These are phyloP conservation scores for Diplodus sargus DNA, from an alignment of 2,797 vertebrate genomes.

Conservation along the genomic window DNA sequence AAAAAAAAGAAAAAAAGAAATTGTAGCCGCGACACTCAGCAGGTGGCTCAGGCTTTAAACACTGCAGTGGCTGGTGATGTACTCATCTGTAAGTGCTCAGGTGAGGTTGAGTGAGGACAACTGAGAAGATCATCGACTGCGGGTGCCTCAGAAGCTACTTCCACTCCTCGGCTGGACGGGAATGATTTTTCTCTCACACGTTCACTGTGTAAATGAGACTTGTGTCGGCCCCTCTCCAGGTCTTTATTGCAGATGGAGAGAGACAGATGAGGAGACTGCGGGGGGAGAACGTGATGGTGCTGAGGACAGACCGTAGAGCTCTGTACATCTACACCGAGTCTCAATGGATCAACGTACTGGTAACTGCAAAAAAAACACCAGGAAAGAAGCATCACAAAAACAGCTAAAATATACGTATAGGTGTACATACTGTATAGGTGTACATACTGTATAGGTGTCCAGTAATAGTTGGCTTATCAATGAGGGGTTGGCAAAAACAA, in stretches of 20 bases:
- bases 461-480: too few relatives aligned
- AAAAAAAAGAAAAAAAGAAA: too few relatives aligned
- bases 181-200: not conserved
- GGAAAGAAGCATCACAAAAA: not conserved
- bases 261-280: slow-evolving; percentile 68
- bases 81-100: too few relatives aligned
- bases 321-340: slow-evolving; percentile 69
- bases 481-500: too few relatives aligned
- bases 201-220: not conserved
- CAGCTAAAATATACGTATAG: too few relatives aligned
- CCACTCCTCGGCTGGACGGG: not conserved
- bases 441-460: too few relatives aligned
- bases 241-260: slow-evolving; percentile 69
- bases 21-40: too few relatives aligned
- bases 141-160: not conserved
- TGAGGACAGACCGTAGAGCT: slow-evolving; percentile 66
- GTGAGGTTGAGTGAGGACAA: too few relatives aligned
- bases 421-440: too few relatives aligned
- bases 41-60: too few relatives aligned
- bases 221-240: slow-evolving; percentile 22
- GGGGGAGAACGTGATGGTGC: slow-evolving; percentile 70
- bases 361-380: slow-evolving; percentile 7
- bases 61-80: too few relatives aligned
- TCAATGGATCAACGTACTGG: slow-evolving; percentile 78
- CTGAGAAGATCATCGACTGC: not conserved